Conservation (phyloP, 2,113 vertebrate species). For the Passer montanus region DNA sequence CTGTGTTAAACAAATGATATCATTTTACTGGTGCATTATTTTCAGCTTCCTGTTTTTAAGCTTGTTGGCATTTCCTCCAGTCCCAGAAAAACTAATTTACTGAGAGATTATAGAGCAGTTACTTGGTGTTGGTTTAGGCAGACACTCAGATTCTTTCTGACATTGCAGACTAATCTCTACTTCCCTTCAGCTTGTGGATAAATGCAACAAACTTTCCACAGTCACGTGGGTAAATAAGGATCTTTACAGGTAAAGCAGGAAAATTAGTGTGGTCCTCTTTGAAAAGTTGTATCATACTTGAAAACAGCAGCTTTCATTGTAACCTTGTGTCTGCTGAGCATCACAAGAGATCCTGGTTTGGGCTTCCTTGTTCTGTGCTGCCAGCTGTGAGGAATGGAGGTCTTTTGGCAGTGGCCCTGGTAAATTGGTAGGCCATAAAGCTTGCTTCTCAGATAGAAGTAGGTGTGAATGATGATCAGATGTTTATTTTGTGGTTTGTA, state of each 20-base stretch:
- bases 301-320: not conserved
- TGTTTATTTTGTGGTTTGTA: not conserved
- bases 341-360: not conserved
- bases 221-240: not conserved
- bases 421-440: not conserved
- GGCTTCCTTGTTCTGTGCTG: not conserved
- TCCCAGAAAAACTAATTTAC: constrained; percentile 6
- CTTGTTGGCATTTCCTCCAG: not conserved
- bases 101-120: not conserved
- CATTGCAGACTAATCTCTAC: not conserved
- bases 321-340: not conserved
- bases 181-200: not conserved
- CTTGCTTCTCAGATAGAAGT: not conserved
- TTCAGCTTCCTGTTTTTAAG: not conserved
- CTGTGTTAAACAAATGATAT: not conserved
- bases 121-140: constrained; percentile 5
- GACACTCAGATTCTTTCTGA: not conserved
- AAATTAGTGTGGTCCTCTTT: not conserved
- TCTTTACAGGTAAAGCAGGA: not conserved
- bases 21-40: not conserved
- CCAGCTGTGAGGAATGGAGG: not conserved
- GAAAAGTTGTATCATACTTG: not conserved
- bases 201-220: not conserved
- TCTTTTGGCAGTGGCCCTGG: not conserved
- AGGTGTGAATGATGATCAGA: not conserved